Percentiles rank a stretch among this genome's conserved stretches.
Evolutionary conservation across 2,113 vertebrate species (phyloP).

Genomic region (Propithecus coquereli): DNA sequence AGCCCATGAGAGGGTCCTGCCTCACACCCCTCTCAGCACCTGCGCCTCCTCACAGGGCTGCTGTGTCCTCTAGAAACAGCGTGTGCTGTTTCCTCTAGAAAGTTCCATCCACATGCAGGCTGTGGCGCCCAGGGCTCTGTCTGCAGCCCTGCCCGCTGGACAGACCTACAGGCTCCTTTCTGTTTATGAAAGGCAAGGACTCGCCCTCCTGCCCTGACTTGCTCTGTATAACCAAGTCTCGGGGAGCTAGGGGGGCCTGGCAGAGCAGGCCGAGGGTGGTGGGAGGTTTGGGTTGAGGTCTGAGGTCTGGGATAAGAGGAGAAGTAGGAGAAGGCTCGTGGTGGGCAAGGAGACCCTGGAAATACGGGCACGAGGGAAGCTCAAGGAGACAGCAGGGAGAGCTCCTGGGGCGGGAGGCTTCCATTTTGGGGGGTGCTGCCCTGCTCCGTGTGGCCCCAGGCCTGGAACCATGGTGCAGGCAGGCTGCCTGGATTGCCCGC

Average conservation of each 20-base stretch:
- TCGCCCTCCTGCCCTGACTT: neutral
- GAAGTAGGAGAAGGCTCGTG: neutral
- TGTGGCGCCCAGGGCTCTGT: neutral
- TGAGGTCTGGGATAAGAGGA: neutral
- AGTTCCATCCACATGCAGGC: neutral
- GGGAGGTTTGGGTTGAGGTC: neutral
- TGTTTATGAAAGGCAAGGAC: neutral
- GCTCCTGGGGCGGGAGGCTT: too few relatives aligned
- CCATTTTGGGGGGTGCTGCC: too few relatives aligned
- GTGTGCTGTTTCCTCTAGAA: neutral
- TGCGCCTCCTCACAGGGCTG: neutral
- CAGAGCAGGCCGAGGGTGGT: neutral
- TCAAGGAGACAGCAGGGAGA: neutral
- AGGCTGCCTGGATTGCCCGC: neutral
- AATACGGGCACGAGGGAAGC: neutral
- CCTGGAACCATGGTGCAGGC: neutral
- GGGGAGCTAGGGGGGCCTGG: neutral
- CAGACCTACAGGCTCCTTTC: neutral
- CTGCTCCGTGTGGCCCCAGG: neutral
- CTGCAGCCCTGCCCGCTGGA: neutral
- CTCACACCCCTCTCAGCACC: accelerated
- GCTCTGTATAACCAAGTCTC: neutral
- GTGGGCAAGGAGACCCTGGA: neutral
- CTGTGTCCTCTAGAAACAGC: too few relatives aligned
- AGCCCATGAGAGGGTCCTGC: accelerated